Base-by-base conservation (phyloP, 2,113 vertebrate genomes). In the Onychostoma macrolepis region DNA sequence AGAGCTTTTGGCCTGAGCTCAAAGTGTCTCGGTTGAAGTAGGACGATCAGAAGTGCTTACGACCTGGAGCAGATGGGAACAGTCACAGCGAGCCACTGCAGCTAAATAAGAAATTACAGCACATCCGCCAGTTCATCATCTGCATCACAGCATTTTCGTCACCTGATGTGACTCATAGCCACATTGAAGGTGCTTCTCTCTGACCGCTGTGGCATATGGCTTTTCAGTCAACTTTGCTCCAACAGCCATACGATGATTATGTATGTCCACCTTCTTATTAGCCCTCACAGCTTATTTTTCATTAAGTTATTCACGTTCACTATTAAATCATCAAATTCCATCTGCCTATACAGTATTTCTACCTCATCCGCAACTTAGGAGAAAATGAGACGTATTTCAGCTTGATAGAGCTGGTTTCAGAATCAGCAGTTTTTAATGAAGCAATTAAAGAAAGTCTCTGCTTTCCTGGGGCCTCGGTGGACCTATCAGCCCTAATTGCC, bases 371-470 rank as follows among this genome's bases (percentile, higher is more conserved):
- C 45, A 74, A 65, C 65, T 45, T 24, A 7, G 65, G 43, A 76
- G 38, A 45, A 77, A 82, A 48, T 58, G 53, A 75, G 19, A 24
- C 30, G 56, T 48, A 38, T 82, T 26, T 76, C 71, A 65, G 41
- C 41, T 63, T 76, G 67, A 48, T 28, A 76, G 30, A 82, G 48
- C 69, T 33, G 15, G 45, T 80, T 30, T 80, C 24, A 19, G 45
- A 74, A 74, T 30, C 38, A 81, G 69, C 43, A 74, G n/a, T 33
- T 76, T 74, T 53, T 83, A 83, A 83, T 87, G 69, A 83, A 76
- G 69, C 79, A 87, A 83, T 87, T 87, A 87, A 65, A 77, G 86
- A 76, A 82, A 83, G 33, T 83, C 41, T 43, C 56, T 26, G n/a
- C 69, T 76, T 65, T 36, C 45, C 50, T 63, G 48, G 2, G 24